Evolutionary conservation across 2,797 vertebrate genomes (phyloP).

Genomic region (Trichosurus vulpecula): DNA sequence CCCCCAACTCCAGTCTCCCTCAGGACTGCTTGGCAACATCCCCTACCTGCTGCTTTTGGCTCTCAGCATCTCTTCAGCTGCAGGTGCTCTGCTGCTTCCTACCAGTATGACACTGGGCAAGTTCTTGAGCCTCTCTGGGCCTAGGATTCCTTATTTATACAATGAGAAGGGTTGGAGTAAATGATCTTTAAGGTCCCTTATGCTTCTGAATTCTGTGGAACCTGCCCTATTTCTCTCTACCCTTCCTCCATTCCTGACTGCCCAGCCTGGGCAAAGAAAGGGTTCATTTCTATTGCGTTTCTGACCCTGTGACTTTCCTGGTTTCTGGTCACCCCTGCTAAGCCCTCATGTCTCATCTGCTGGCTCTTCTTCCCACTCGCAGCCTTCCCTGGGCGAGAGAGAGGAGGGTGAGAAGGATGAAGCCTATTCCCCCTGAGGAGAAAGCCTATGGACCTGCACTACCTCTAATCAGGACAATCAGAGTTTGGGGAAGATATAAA

Average conservation of each 20-base stretch:
- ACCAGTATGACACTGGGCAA: not conserved
- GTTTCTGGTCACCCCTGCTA: not conserved
- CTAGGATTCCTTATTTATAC: not conserved
- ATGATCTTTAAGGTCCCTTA: not conserved
- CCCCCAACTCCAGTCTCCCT: slow-evolving; percentile 40
- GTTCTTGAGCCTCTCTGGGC: not conserved
- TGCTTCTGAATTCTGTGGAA: not conserved
- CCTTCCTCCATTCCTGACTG: not conserved
- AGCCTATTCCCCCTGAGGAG: not conserved
- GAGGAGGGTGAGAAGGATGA: not conserved
- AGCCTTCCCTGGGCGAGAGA: not conserved
- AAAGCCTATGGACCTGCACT: not conserved
- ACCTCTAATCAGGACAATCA: not conserved
- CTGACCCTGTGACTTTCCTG: not conserved
- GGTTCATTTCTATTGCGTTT: not conserved
- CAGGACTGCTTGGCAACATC: slow-evolving; percentile 24
- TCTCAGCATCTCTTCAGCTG: slow-evolving; percentile 51
- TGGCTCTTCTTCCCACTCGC: not conserved
- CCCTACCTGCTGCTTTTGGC: slow-evolving; percentile 51
- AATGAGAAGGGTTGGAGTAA: not conserved
- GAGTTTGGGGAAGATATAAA: not conserved
- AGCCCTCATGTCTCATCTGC: not conserved
- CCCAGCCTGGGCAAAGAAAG: not conserved
- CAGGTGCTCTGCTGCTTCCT: slow-evolving; percentile 56
- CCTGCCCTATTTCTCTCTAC: not conserved